Base-by-base conservation (phyloP, 2,888 invertebrate genomes). In the Drosophila macrothrix region DNA sequence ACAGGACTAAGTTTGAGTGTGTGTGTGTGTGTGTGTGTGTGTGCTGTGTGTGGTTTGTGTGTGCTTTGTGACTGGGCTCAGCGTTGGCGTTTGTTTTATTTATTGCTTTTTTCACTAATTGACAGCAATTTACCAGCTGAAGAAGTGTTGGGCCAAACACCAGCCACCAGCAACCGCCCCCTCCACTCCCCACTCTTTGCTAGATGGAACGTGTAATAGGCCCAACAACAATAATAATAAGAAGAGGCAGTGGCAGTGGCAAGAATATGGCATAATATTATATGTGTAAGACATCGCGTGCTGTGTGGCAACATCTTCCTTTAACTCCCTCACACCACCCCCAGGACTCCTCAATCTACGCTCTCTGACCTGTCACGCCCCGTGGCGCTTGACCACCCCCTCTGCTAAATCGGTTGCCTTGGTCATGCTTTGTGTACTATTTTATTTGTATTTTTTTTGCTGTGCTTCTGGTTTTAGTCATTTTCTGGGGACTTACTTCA, bases 101-200 rank as follows among this genome's bases (percentile, higher is more conserved):
- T 90, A 90, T 90, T 81, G 83, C 88, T 82, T 88, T 85, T 75
- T 78, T 72, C 83, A 83, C 90, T 87, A 87, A 90, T 90, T 87
- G 90, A 87, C 88, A 88, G 90, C 90, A 90, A 87, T 87, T 87
- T 90, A 88, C 83, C 76, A 83, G 78, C 90, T 82, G 73, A 76
- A 87, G 79, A 84, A 84, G 89, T 84, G 80, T 82, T 78, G 62
- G 63, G 63, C 67, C 67, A 60, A 56, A 50, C 54, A 63, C 37
- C 29, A 31, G 7, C 59, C 28, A 22, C 43, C 28, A 31, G 10
- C 62, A 41, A 25, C 22, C 19, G 14, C 28, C 10, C 19, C 4
- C 25, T 25, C 28, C 22, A 22, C 19, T 3, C 12, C 2, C n/a
- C 22, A 6, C 19, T 5, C 25, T 9, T 6, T 25, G 58, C 16